Evolutionary conservation across 2,797 vertebrate genomes (phyloP).

Genomic region (Zonotrichia albicollis): DNA sequence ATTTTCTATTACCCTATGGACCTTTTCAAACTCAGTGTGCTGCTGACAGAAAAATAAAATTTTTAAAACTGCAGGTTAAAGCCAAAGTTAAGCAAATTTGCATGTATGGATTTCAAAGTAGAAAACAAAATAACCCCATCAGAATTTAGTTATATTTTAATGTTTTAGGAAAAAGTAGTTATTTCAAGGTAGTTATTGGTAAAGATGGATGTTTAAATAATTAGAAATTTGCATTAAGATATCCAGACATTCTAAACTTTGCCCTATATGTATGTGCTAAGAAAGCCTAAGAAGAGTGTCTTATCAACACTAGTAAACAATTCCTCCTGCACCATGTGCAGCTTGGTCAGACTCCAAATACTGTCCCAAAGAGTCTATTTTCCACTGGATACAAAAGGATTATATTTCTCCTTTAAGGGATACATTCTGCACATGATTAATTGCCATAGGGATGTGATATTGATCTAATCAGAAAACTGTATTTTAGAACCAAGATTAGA

Average conservation of each 20-base stretch:
- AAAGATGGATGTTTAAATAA: neutral
- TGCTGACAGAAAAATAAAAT: neutral
- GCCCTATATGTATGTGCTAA: neutral
- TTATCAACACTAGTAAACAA: neutral
- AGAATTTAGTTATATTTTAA: neutral
- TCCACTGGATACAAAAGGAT: constrained; percentile 9
- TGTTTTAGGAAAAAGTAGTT: neutral
- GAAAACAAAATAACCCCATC: neutral
- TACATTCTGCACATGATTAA: constrained; percentile 4
- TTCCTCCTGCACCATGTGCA: neutral
- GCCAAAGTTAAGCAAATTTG: neutral
- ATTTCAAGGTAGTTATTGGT: neutral
- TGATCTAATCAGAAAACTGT: constrained; percentile 7
- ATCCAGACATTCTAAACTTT: neutral
- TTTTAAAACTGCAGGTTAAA: constrained; percentile 1
- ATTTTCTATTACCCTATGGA: constrained; percentile 59
- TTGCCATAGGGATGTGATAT: neutral
- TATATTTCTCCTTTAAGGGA: constrained; percentile 46
- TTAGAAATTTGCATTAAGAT: neutral
- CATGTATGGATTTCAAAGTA: neutral
- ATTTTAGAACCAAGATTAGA: neutral
- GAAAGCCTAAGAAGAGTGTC: neutral
- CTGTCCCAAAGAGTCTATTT: neutral
- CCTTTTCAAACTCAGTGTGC: constrained; percentile 3
- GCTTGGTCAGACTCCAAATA: constrained; percentile 7